Base-by-base conservation (phyloP, 2,797 vertebrate genomes). In the Eleutherodactylus coqui region DNA sequence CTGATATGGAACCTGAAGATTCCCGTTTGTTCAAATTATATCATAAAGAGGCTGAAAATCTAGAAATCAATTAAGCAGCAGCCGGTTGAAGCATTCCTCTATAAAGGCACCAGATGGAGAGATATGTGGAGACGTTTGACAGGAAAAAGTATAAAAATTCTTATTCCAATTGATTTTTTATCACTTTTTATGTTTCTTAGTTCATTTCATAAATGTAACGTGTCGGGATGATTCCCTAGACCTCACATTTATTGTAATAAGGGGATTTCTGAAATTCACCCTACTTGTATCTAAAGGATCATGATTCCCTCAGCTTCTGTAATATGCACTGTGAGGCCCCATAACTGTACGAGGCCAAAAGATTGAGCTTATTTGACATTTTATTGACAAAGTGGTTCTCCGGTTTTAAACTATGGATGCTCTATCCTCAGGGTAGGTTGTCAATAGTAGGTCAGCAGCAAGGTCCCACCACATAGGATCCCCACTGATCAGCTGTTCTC, bases 1-100 rank as follows among this genome's bases (percentile, higher is more conserved):
- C 69, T 43, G 38, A 72, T 43, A 72, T 43, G 69, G 41, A 72
- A 72, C 38, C 36, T n/a, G 38, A 72, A 43, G 41, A 72, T 72
- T 72, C 69, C 36, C 75, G 62, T 87, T 76, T 77, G 49, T 73
- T 78, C 27, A 6, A 69, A 89, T 47, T 16, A 55, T 75, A 88
- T 32, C 75, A 86, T 32, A 24, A 3, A n/a, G 9, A 43, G 7
- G 45, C 36, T 60, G n/a, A 41, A 79, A 76, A 34, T 53, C 73
- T 76, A 32, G 17, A 49, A n/a, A 51, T 76, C 53, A 76, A 49
- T 76, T 76, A 76, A 49, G 73, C 47, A 34, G 72, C 72, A 49
- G 73, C 38, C 36, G 67, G 36, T 38, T 41, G 13, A n/a, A 41
- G 21, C 29, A 36, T 10, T 51, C 47, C 73, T 51, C 16, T 32